These are phyloP conservation scores for Burhinus bistriatus DNA, from an alignment of 2,113 vertebrate genomes.

Conservation along the genomic window DNA sequence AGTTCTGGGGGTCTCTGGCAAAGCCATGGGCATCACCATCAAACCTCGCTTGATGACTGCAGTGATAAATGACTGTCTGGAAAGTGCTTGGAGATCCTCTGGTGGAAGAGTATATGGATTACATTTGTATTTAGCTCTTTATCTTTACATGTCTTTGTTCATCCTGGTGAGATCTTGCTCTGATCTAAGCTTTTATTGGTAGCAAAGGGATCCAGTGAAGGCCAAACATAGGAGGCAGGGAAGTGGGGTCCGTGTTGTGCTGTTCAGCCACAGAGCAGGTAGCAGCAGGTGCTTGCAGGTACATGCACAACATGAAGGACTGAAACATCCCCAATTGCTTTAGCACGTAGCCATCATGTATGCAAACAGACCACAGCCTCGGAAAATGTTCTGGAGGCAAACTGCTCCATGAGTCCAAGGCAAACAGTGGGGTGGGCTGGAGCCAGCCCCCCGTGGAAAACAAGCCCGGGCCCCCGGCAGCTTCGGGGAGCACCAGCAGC, in stretches of 20 bases:
- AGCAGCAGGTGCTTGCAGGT: neutral
- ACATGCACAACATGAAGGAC: fast-evolving
- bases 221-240: neutral
- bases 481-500: fast-evolving
- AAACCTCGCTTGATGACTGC: neutral
- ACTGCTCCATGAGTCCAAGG: fast-evolving
- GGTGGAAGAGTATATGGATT: neutral
- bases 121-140: neutral
- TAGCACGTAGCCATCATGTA: fast-evolving
- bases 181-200: neutral
- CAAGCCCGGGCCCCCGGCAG: neutral
- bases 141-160: neutral
- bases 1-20: neutral
- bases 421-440: neutral
- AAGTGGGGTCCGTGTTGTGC: neutral
- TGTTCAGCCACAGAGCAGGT: neutral
- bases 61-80: neutral
- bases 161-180: neutral
- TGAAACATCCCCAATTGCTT: fast-evolving
- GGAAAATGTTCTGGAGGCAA: neutral
- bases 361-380: neutral
- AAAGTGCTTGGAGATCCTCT: neutral
- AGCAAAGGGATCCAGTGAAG: neutral
- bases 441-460: neutral
- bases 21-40: neutral